Evolutionary conservation across 2,113 vertebrate species (phyloP).

Genomic region (Cryptomyrus ogoouensis): DNA sequence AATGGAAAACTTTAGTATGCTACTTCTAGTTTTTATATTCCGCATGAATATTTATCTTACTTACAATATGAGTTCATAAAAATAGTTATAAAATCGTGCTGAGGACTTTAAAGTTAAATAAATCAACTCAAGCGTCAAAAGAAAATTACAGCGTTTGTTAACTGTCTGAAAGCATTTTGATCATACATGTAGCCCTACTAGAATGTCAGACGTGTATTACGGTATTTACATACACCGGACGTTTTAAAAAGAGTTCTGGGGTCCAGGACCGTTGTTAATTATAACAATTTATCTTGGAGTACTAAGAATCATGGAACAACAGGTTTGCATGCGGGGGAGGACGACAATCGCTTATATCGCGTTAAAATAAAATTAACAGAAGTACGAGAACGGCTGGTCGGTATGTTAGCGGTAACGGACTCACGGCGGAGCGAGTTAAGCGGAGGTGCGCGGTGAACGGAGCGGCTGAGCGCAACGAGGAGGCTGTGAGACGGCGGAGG

Average conservation of each 20-base stretch:
- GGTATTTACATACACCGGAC: not conserved
- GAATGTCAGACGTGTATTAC: not conserved
- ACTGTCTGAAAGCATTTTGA: not conserved
- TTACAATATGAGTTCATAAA: not conserved
- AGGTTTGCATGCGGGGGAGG: not conserved
- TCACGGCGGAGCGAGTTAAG: not conserved
- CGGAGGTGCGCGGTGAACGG: not conserved
- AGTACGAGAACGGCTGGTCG: not conserved
- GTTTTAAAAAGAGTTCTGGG: not conserved
- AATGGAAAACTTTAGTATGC: not conserved
- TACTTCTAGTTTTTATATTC: not conserved
- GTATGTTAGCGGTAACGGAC: not conserved
- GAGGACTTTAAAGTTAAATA: not conserved
- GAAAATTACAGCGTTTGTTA: not conserved
- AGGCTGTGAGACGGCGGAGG: conserved; percentile 18
- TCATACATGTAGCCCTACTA: not conserved
- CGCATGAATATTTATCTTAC: not conserved
- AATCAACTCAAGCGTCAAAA: not conserved
- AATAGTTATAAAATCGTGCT: not conserved
- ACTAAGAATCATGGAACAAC: not conserved
- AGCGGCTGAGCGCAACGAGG: conserved; percentile 5
- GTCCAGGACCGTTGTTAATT: not conserved
- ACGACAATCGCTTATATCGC: not conserved
- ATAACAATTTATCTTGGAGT: not conserved
- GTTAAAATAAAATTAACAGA: not conserved